Evolutionary conservation across 2,888 invertebrate species (phyloP), one percentile per base, ranked within the genome.

Genomic region (Cyaniris semiargus): DNA sequence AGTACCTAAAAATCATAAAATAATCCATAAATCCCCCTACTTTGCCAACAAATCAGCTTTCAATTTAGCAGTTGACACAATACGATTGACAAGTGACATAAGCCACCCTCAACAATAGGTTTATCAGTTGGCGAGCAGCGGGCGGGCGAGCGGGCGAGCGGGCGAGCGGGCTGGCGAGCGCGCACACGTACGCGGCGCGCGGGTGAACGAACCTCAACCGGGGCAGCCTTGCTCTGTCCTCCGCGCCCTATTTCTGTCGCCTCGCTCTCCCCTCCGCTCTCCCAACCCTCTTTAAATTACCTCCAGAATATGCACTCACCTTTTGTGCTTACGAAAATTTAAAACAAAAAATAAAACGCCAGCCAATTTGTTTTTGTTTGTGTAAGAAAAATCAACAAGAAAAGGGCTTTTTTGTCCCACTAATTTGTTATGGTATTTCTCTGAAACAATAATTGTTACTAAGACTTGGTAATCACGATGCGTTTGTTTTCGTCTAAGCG

Each of bases 221-320:
- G 94, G 92, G 91, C 94, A 93, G 93, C 94, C 94, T 94, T 94
- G 93, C 92, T 91, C 91, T 90, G 93, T 93, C 94, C 93, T 93
- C 93, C 88, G 92, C 89, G 93, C 91, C 93, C 93, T 93, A 94
- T 94, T 93, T 94, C 92, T 93, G 92, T 91, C 91, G 89, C 92
- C 89, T 88, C 90, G 86, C 83, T 83, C 83, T 80, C 82, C 83
- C 83, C 84, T 84, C 82, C 82, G 82, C 82, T 84, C 82, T 85
- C 82, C 84, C 85, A 87, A 88, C 88, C 88, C 87, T 85, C 86
- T 82, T 85, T 84, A 90, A 90, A 87, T 90, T 86, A 89, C 85
- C 79, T 83, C 80, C 80, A 79, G 81, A 84, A 82, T 78, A 82
- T 78, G 75, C 77, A 76, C 78, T 60, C 77, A 76, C 78, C 71